Base-by-base conservation (phyloP, 2,888 invertebrate species). In the Macrosoma leucophasiata region DNA sequence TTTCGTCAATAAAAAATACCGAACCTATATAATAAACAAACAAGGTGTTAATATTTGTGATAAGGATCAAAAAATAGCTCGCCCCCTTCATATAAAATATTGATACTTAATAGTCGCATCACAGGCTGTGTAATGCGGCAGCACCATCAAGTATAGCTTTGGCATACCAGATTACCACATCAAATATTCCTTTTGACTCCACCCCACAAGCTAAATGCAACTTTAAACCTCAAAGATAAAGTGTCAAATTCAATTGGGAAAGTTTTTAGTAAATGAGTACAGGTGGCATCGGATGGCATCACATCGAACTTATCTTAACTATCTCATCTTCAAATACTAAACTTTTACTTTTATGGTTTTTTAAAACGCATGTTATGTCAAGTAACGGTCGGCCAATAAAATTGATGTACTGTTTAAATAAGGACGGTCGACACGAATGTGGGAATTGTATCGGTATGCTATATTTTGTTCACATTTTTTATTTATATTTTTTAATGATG, bases 21-120 rank as follows among this genome's bases (percentile, higher is more conserved):
- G 56, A 57, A n/a, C 50, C 52, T 36, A 31, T 51, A 61, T 51
- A 65, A 61, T 67, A 75, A 73, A 76, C 66, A 75, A 77, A 82
- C 81, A 79, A 81, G 79, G 82, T 78, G 84, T 82, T 82, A 76
- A 78, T 72, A 64, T 55, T 45, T 43, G 44, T 52, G 84, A 82
- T 81, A 75, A 61, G 53, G 43, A 82, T 82, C 79, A 39, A 52
- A 60, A n/a, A 70, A 66, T 64, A 67, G 57, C 62, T 69, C 60
- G 52, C 65, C 70, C 62, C 69, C 55, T 62, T n/a, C n/a, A n/a
- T 69, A 71, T 78, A 75, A 81, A 76, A 78, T 82, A 84, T 82
- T 75, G 76, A 78, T 77, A 71, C 74, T 77, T 77, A 73, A 78
- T 75, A 76, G 77, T 73, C 71, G 55, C 65, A 63, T 67, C 71